These are phyloP conservation scores for Apaloderma vittatum DNA, from an alignment of 2,113 vertebrate species.

Conservation along the genomic window DNA sequence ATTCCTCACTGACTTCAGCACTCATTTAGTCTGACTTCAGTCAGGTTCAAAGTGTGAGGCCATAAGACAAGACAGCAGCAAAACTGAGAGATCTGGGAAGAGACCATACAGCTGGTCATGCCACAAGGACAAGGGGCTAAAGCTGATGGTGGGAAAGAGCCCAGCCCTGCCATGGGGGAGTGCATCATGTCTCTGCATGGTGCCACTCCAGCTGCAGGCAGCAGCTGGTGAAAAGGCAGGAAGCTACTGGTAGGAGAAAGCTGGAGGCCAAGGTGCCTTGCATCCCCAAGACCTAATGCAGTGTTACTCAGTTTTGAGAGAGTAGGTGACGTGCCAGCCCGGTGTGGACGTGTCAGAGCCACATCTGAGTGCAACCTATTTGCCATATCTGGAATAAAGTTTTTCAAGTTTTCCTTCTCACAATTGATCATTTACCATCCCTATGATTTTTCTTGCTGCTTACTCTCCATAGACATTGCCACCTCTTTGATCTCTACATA, in stretches of 20 bases:
- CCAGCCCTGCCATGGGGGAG: not conserved
- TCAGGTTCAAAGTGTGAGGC: not conserved
- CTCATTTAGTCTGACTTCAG: rapidly evolving
- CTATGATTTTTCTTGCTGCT: constrained; percentile 57
- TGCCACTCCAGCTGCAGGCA: not conserved
- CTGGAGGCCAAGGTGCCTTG: not conserved
- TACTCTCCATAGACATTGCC: constrained; percentile 25
- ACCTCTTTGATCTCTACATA: constrained; percentile 47
- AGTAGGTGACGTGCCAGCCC: not conserved
- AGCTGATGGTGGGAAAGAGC: not conserved
- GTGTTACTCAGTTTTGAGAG: rapidly evolving
- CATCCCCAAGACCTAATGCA: not conserved
- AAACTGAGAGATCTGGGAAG: not conserved
- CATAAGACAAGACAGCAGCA: not conserved
- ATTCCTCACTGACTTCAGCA: not conserved
- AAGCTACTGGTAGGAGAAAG: not conserved
- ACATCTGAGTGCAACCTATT: not conserved
- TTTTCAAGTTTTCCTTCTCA: constrained; percentile 75
- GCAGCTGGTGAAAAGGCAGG: not conserved
- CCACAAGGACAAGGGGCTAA: not conserved
- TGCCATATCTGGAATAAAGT: constrained; percentile 35
- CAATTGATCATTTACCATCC: constrained; percentile 65
- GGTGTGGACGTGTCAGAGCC: not conserved
- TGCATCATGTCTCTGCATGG: rapidly evolving
- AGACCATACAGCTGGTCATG: not conserved